Evolutionary conservation across 2,113 vertebrate species (phyloP).

Genomic region (Corythoichthys intestinalis): DNA sequence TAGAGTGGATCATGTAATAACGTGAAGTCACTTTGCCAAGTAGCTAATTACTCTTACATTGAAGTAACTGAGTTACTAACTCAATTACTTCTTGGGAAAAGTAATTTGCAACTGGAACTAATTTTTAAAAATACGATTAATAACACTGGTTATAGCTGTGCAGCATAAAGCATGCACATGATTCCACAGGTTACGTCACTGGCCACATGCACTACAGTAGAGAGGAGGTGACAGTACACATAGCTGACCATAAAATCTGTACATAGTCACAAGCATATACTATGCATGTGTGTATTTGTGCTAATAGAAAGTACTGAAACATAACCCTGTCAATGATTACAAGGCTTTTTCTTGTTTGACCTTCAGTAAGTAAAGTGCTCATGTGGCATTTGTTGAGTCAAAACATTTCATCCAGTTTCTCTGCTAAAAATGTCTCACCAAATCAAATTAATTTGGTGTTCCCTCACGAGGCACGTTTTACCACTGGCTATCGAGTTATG

Average conservation of each 20-base stretch:
- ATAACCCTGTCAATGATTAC: slow-evolving; percentile 28
- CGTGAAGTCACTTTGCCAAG: too few species aligned
- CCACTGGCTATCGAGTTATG: slow-evolving; percentile 20
- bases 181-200: too few species aligned
- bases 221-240: too few species aligned
- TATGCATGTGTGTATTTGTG: slow-evolving; percentile 21
- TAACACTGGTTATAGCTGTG: too few species aligned
- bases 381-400: slow-evolving; percentile 24
- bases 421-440: neutral
- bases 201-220: too few species aligned
- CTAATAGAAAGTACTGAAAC: slow-evolving; percentile 37
- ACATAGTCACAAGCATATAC: slow-evolving; percentile 26
- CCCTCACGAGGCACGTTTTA: slow-evolving; percentile 11
- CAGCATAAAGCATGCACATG: too few species aligned
- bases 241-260: slow-evolving; percentile 14
- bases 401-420: slow-evolving; percentile 16
- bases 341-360: slow-evolving; percentile 47
- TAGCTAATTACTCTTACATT: too few species aligned
- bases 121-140: too few species aligned
- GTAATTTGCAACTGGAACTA: too few species aligned
- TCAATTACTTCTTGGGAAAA: too few species aligned
- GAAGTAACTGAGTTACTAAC: too few species aligned
- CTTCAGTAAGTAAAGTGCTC: slow-evolving; percentile 36
- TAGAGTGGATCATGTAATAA: too few species aligned
- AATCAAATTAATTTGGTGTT: slow-evolving; percentile 14